phyloP scores from a whole-genome alignment of 2,888 invertebrate genomes.

The Idaea dimidiata region DNA sequence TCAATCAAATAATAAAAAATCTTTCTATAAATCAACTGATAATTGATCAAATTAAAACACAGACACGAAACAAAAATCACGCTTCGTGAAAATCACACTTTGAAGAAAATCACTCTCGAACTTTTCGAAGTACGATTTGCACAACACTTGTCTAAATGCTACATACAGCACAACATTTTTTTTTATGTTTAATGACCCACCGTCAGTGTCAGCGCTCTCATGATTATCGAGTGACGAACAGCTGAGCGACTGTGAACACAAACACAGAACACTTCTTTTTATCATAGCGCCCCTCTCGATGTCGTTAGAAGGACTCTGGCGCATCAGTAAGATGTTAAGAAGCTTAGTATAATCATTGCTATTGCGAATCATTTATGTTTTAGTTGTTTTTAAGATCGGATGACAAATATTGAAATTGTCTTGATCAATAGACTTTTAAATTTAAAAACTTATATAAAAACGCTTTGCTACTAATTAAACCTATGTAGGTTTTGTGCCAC shows the following conservation, averaged over 20 bases:
- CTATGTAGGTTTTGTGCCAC: no score
- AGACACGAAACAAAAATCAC: constrained; percentile 12
- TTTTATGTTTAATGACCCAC: constrained; percentile 48
- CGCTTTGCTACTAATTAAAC: no score
- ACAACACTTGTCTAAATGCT: neutral
- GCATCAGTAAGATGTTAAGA: constrained; percentile 4
- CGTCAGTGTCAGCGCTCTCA: constrained; percentile 69
- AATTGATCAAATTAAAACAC: neutral
- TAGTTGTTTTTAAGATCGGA: neutral
- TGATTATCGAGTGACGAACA: constrained; percentile 54
- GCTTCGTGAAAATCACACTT: constrained; percentile 7
- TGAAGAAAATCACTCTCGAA: constrained; percentile 14
- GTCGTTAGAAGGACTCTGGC: constrained; percentile 9
- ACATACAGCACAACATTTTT: constrained; percentile 15
- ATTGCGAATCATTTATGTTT: constrained; percentile 1
- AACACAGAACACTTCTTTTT: constrained; percentile 46
- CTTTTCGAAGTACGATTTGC: neutral
- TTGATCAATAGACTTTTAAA: no score
- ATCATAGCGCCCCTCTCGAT: constrained; percentile 62
- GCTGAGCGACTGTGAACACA: constrained; percentile 56
- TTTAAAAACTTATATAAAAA: no score
- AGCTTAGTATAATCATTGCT: constrained; percentile 8
- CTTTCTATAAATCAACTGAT: no score
- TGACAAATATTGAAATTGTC: no score
- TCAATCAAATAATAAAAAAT: no score